Percentiles rank a stretch among this genome's conserved stretches.
phyloP scores from a whole-genome alignment of 2,113 vertebrate species.

The Brienomyrus brachyistius region DNA sequence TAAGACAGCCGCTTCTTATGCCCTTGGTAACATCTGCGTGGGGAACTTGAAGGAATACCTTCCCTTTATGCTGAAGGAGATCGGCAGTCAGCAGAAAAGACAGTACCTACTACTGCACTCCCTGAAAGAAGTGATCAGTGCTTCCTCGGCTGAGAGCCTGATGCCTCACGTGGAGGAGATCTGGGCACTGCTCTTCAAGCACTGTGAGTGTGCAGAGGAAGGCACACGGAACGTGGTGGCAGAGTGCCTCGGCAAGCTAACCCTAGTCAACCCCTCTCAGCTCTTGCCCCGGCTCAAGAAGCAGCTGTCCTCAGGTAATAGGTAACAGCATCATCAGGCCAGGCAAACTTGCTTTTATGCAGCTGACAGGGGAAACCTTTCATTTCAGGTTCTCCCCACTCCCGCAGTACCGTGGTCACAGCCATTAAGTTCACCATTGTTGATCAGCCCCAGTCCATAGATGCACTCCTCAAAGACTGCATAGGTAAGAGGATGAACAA shows the following conservation, averaged over 20 bases:
- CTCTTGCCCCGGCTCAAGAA: conserved; percentile 77
- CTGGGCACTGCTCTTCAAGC: conserved; percentile 79
- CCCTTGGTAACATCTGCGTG: conserved; percentile 74
- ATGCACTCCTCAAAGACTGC: conserved; percentile 75
- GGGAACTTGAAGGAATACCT: conserved; percentile 77
- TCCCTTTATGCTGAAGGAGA: conserved; percentile 82
- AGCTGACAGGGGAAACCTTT: background rate
- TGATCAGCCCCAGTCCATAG: conserved; percentile 79
- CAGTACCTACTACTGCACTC: conserved; percentile 87
- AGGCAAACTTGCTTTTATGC: background rate
- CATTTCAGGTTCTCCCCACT: conserved; percentile 68
- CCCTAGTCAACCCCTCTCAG: conserved; percentile 68
- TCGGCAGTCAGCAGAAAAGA: conserved; percentile 69
- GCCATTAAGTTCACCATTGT: conserved; percentile 85
- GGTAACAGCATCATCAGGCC: background rate
- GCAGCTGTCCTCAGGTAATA: conserved; percentile 74
- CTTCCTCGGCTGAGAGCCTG: conserved; percentile 63
- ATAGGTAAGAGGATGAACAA: conserved; percentile 61
- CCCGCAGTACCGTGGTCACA: conserved; percentile 80
- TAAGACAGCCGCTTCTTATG: conserved; percentile 77
- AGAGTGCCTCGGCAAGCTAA: conserved; percentile 81
- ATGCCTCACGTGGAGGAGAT: conserved; percentile 76
- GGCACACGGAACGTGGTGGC: conserved; percentile 85
- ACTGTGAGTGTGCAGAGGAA: conserved; percentile 78
- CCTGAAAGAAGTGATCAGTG: conserved; percentile 80